A percentile compares a stretch with the other conserved stretches of the same genome.
These are phyloP conservation scores for Dryococelus australis DNA, from an alignment of 2,888 invertebrate species.

Conservation along the genomic window DNA sequence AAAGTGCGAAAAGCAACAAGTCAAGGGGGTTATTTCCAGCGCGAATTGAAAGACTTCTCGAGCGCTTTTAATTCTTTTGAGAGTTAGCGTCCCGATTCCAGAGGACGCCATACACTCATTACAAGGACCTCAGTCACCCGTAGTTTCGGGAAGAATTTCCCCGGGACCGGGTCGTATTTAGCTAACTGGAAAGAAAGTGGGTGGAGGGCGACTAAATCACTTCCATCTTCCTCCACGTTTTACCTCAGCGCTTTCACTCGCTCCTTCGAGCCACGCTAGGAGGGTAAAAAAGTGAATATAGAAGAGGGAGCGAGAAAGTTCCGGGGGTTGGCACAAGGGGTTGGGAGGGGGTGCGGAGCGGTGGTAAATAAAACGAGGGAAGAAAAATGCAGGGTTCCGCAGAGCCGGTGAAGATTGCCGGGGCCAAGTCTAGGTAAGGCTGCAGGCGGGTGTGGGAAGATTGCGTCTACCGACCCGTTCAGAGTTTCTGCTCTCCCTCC, in stretches of 20 bases:
- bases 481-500: neutral
- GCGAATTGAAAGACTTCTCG: neutral
- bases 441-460: neutral
- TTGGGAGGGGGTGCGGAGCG: neutral
- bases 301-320: neutral
- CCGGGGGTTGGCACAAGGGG: neutral
- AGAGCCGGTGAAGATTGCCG: neutral
- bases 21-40: neutral
- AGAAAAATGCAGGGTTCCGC: neutral
- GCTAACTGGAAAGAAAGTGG: conserved; percentile 27
- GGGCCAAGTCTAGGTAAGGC: neutral
- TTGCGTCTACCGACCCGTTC: neutral
- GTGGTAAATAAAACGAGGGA: neutral
- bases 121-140: neutral
- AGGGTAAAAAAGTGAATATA: neutral
- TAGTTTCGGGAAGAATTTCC: neutral
- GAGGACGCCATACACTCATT: neutral
- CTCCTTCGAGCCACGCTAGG: neutral
- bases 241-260: neutral
- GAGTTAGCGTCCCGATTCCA: neutral
- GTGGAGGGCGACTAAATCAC: neutral
- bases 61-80: neutral
- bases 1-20: conserved; percentile 4
- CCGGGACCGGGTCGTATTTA: conserved; percentile 20
- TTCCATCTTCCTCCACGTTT: conserved; percentile 12